Percentiles rank a stretch among this genome's conserved stretches.
Conservation (phyloP, 2,797 vertebrate genomes). For the Bradypus variegatus region DNA sequence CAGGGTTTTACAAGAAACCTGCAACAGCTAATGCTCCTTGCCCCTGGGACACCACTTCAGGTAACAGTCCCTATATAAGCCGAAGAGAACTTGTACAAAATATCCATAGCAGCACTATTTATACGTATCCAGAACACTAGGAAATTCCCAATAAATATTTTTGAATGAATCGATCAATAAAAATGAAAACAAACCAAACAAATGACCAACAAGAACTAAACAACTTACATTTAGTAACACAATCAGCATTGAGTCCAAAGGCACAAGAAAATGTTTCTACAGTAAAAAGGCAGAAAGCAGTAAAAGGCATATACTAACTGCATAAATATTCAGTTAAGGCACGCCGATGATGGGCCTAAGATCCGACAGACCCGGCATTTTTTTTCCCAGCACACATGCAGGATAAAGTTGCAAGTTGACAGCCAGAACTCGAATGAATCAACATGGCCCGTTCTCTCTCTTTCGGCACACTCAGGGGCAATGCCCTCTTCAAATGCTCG, state of each 20-base stretch:
- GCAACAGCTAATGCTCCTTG: background rate
- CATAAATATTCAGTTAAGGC: background rate
- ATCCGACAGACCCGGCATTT: background rate
- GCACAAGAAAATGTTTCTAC: background rate
- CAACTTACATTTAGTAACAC: background rate
- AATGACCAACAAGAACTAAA: background rate
- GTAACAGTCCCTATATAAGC: background rate
- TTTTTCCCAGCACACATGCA: background rate
- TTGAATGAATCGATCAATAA: background rate
- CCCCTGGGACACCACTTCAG: background rate
- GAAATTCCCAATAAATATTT: background rate
- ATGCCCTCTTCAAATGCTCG: background rate
- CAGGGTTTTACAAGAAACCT: background rate
- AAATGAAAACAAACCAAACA: background rate
- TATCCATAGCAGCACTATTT: background rate
- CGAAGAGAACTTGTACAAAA: background rate
- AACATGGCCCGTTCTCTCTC: background rate
- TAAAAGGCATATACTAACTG: background rate
- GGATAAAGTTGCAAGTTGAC: background rate
- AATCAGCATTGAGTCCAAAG: background rate
- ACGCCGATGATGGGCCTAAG: background rate
- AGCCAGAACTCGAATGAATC: background rate
- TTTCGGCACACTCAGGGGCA: background rate
- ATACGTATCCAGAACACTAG: background rate
- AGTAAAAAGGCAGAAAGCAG: background rate